Conservation (phyloP, 2,113 vertebrate species). For the Salminus brasiliensis region DNA sequence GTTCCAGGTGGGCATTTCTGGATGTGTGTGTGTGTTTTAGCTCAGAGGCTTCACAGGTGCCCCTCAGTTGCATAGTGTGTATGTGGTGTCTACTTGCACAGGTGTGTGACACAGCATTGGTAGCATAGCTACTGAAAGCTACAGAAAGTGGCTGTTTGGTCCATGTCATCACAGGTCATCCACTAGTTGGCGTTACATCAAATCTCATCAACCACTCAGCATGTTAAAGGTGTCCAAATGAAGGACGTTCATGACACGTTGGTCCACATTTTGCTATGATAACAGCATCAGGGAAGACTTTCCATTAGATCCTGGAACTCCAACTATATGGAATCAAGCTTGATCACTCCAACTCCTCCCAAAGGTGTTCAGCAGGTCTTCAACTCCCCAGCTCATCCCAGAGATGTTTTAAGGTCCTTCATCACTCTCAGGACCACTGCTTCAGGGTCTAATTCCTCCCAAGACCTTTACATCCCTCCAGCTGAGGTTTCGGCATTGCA, state of each 20-base stretch:
- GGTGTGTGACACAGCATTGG: slow-evolving; percentile 20
- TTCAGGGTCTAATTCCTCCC: too few species aligned
- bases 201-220: neutral
- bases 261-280: neutral
- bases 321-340: neutral
- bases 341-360: neutral
- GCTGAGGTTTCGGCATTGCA: too few species aligned
- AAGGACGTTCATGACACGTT: neutral
- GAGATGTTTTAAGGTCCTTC: too few species aligned
- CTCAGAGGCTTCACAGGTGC: slow-evolving; percentile 5
- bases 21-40: neutral
- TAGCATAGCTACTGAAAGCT: slow-evolving; percentile 6
- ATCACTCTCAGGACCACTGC: too few species aligned
- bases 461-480: too few species aligned
- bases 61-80: slow-evolving; percentile 57
- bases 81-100: slow-evolving; percentile 2
- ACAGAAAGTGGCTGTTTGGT: neutral
- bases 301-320: neutral
- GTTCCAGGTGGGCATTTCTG: neutral
- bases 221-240: neutral
- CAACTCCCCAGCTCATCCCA: too few species aligned
- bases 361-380: too few species aligned
- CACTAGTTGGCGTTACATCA: neutral
- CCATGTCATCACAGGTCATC: slow-evolving; percentile 18
- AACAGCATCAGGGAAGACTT: neutral